Base-by-base conservation (phyloP, 2,888 invertebrate species). In the Himalopsyche anomala region DNA sequence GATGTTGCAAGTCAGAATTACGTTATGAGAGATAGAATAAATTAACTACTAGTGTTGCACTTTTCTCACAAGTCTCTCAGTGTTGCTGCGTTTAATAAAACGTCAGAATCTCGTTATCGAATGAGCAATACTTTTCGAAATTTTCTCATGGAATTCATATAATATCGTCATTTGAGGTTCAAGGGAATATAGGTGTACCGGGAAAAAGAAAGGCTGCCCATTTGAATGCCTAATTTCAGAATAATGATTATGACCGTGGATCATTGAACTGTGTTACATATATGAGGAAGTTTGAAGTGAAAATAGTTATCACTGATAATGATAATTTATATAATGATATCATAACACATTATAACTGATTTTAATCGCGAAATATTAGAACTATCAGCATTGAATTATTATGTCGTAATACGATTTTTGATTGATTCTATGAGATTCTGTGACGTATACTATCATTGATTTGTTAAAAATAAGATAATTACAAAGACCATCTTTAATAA, bases 1-100 rank as follows among this genome's bases (percentile, higher is more conserved):
- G 74, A 74, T 74, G 74, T 74, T 74, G 74, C 74, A 74, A 74
- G 74, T 74, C 28, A 38, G 36, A 36, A 38, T 74, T 74, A 74
- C 36, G 36, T 36, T 74, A 74, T 74, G 36, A 74, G 74, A 74
- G 74, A 38, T 74, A 38, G 74, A 74, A 74, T 74, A 74, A 74
- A 74, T 74, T 74, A 74, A 74, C 19, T 36, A 12, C 15, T 36
- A 12, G 36, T 36, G n/a, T 74, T 62, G 62, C 62, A 19, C 62
- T 62, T 74, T 74, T 74, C 74, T 74, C 74, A 15, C 12, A 5
- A 11, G 36, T 74, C 36, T 74, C 74, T 15, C 9, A 36, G 74
- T 36, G 38, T 36, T 51, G 51, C 51, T 51, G 51, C 51, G 15
- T 51, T 74, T 36, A 74, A 62, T 62, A 36, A 74, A 15, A 74